A percentile compares a stretch with the other conserved stretches of the same genome.
phyloP scores from a whole-genome alignment of 2,888 invertebrate species.

The Amiota communis region DNA sequence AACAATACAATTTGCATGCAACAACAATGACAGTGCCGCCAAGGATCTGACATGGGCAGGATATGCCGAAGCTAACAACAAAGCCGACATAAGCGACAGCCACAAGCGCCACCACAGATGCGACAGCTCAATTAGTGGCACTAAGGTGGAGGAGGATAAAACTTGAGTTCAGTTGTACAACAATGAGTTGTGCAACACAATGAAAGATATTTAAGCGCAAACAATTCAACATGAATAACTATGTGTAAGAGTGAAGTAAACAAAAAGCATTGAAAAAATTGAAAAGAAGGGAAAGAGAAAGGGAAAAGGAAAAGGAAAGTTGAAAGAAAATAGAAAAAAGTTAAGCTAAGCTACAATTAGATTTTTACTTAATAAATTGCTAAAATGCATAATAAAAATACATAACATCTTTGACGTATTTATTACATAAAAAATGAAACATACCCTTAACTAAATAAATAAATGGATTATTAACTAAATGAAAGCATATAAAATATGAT shows the following conservation, averaged over 20 bases:
- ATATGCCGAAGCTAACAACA: conserved; percentile 36
- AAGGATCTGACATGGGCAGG: not conserved
- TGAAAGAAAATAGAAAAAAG: not conserved
- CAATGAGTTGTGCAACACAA: conserved; percentile 13
- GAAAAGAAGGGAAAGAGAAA: not conserved
- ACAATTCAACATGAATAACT: conserved; percentile 33
- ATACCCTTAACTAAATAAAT: conserved; percentile 13
- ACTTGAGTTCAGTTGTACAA: conserved; percentile 46
- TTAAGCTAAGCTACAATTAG: conserved; percentile 45
- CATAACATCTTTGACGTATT: conserved; percentile 35
- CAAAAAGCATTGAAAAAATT: not conserved
- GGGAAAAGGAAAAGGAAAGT: not conserved
- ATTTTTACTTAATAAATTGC: conserved; percentile 35
- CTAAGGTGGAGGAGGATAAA: conserved; percentile 61
- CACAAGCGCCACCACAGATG: conserved; percentile 26
- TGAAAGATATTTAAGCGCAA: conserved; percentile 22
- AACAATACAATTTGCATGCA: conserved; percentile 28
- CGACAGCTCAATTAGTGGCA: conserved; percentile 60
- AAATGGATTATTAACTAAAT: not conserved
- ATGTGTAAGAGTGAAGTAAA: conserved; percentile 20
- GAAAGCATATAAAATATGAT: conserved; percentile 17
- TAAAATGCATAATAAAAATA: conserved; percentile 23
- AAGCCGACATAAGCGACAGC: conserved; percentile 12
- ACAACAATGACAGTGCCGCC: conserved; percentile 33
- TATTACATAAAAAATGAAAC: conserved; percentile 31